Evolutionary conservation across 53 echinoderm and acorn worm genomes (phyloP).

Genomic region (Astropecten irregularis): DNA sequence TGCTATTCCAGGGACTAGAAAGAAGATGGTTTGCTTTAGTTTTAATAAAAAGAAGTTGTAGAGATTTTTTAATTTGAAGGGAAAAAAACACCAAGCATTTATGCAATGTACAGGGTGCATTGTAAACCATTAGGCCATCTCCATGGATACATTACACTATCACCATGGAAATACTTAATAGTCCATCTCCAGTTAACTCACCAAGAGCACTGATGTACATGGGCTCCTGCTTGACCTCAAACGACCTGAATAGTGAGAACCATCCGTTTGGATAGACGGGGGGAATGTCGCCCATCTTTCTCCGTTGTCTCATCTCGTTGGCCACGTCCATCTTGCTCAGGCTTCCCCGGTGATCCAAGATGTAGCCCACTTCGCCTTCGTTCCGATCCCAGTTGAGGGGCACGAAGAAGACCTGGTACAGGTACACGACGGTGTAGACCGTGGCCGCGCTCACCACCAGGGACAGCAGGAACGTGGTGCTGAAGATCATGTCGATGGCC

Average conservation of each 20-base stretch:
- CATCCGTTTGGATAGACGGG: constrained; percentile 69
- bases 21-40: too few relatives aligned
- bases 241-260: constrained; percentile 58
- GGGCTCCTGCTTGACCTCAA: constrained; percentile 28
- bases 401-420: constrained; percentile 42
- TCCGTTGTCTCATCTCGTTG: constrained; percentile 54
- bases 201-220: constrained; percentile 39
- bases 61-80: too few relatives aligned
- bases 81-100: too few relatives aligned
- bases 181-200: neutral
- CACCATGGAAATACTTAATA: too few relatives aligned
- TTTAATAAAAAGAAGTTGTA: too few relatives aligned
- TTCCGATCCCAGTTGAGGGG: constrained; percentile 16
- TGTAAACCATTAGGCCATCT: too few relatives aligned
- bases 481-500: constrained; percentile 27
- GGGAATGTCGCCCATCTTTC: constrained; percentile 53
- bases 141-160: too few relatives aligned
- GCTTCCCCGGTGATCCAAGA: constrained; percentile 37
- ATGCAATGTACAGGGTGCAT: too few relatives aligned
- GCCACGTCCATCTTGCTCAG: constrained; percentile 61
- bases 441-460: constrained; percentile 17
- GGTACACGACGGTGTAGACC: constrained; percentile 9
- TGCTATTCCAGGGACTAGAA: too few relatives aligned
- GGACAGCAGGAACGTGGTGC: constrained; percentile 14
- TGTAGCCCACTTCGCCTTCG: constrained; percentile 59